phyloP scores from a whole-genome alignment of 2,888 invertebrate genomes.

The Geotrupes spiniger region DNA sequence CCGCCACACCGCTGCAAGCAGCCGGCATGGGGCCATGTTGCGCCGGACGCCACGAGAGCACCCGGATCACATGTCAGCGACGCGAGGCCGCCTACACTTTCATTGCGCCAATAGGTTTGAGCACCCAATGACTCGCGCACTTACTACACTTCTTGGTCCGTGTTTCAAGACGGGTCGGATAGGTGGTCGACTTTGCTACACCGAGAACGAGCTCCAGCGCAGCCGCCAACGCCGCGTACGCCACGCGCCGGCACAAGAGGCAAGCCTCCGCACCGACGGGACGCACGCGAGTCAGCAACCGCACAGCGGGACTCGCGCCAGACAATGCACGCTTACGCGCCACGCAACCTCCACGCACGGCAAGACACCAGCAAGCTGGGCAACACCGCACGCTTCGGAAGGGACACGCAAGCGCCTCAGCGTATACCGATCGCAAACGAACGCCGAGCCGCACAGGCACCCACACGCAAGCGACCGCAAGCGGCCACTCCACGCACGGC shows the following conservation, averaged over 20 bases:
- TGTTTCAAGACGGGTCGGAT: constrained; percentile 66
- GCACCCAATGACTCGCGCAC: constrained; percentile 65
- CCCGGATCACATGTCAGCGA: constrained; percentile 10
- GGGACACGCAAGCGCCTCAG: constrained; percentile 56
- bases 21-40: constrained; percentile 8
- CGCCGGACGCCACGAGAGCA: constrained; percentile 4
- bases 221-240: too few species aligned
- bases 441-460: too few species aligned
- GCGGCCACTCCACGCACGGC: too few species aligned
- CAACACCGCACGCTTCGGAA: constrained; percentile 53
- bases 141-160: constrained; percentile 73
- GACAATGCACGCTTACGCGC: not conserved
- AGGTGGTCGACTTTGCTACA: constrained; percentile 32
- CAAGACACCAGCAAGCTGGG: constrained; percentile 56
- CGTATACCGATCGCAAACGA: constrained; percentile 50
- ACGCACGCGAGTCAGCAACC: not conserved
- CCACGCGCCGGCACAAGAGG: too few species aligned
- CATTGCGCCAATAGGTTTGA: too few species aligned
- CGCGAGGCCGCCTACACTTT: too few species aligned
- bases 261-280: not conserved
- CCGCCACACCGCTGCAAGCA: constrained; percentile 5
- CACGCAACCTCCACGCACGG: not conserved
- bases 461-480: too few species aligned
- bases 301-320: not conserved
- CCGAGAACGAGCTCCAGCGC: not conserved